Evolutionary conservation across 1,140 invertebrate species (phyloP).

Genomic region (Lordiphosa clarofinis): DNA sequence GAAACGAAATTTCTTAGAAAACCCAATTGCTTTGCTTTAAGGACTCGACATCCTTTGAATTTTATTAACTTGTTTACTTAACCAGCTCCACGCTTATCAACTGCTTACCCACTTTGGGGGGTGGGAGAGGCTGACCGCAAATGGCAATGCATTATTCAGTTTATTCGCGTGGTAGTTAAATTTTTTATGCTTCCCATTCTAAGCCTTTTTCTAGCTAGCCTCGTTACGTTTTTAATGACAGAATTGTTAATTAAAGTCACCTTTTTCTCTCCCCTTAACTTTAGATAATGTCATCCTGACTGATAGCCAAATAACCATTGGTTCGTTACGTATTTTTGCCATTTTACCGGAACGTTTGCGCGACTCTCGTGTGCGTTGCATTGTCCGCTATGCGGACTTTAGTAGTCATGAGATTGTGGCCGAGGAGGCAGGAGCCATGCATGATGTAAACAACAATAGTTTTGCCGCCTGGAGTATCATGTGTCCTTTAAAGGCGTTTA

Average conservation of each 20-base stretch:
- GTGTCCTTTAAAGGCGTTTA: slow-evolving; percentile 57
- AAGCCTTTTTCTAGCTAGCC: too few species aligned
- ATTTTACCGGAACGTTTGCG: slow-evolving; percentile 56
- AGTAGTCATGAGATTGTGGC: slow-evolving; percentile 51
- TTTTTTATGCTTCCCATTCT: too few species aligned
- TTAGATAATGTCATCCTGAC: slow-evolving; percentile 51
- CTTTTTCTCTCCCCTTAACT: background rate
- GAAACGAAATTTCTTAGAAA: too few species aligned
- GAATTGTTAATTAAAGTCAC: background rate
- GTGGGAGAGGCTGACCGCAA: too few species aligned
- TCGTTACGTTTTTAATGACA: too few species aligned
- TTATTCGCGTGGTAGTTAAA: too few species aligned
- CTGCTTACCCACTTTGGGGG: too few species aligned
- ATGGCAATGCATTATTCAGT: too few species aligned
- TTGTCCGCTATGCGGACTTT: slow-evolving; percentile 62
- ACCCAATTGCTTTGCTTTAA: too few species aligned
- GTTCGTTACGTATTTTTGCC: slow-evolving; percentile 65
- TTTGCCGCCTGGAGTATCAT: slow-evolving; percentile 71
- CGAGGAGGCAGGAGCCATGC: slow-evolving; percentile 56
- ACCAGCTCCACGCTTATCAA: background rate
- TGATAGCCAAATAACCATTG: slow-evolving; percentile 49
- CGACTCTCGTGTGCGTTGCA: slow-evolving; percentile 53
- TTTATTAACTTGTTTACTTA: too few species aligned
- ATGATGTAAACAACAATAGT: slow-evolving; percentile 66
- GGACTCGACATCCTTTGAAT: too few species aligned